Evolutionary conservation across 2,113 vertebrate genomes (phyloP).

Genomic region (Blennius ocellaris): DNA sequence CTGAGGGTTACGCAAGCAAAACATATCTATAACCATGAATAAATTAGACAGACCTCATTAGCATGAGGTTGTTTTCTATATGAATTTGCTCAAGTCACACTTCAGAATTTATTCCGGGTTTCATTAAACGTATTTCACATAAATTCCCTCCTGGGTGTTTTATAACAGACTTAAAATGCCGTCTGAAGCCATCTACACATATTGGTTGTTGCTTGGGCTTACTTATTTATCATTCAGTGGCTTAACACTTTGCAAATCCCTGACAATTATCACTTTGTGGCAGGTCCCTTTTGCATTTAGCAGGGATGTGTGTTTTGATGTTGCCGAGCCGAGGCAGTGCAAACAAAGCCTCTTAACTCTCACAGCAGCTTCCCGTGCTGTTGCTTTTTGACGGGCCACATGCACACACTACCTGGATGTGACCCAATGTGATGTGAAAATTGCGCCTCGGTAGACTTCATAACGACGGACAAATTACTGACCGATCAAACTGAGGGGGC

Average conservation of each 20-base stretch:
- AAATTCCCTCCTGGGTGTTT: neutral
- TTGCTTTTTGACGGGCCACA: neutral
- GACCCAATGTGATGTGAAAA: slow-evolving; percentile 54
- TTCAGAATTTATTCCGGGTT: neutral
- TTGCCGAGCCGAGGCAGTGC: slow-evolving; percentile 12
- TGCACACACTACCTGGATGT: slow-evolving; percentile 19
- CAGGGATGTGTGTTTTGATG: slow-evolving; percentile 41
- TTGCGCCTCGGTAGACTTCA: slow-evolving; percentile 13
- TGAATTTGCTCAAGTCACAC: neutral
- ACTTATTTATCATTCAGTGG: slow-evolving; percentile 37
- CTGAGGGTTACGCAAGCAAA: slow-evolving; percentile 49
- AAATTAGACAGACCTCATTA: slow-evolving; percentile 28
- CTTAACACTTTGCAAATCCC: slow-evolving; percentile 50
- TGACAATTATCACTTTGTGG: slow-evolving; percentile 43
- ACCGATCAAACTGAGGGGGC: slow-evolving; percentile 19
- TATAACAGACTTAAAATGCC: neutral
- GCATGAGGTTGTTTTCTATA: slow-evolving; percentile 8
- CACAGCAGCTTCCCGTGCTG: slow-evolving; percentile 18
- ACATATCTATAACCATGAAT: slow-evolving; percentile 37
- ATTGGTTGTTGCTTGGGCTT: slow-evolving; percentile 16
- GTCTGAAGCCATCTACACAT: neutral
- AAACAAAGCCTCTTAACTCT: slow-evolving; percentile 60
- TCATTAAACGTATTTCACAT: slow-evolving; percentile 5
- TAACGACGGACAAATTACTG: slow-evolving; percentile 28
- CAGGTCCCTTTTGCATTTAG: slow-evolving; percentile 10